A percentile compares a stretch with the other conserved stretches of the same genome.
Evolutionary conservation across 1,140 invertebrate species (phyloP).

Genomic region (Camponotus floridanus): DNA sequence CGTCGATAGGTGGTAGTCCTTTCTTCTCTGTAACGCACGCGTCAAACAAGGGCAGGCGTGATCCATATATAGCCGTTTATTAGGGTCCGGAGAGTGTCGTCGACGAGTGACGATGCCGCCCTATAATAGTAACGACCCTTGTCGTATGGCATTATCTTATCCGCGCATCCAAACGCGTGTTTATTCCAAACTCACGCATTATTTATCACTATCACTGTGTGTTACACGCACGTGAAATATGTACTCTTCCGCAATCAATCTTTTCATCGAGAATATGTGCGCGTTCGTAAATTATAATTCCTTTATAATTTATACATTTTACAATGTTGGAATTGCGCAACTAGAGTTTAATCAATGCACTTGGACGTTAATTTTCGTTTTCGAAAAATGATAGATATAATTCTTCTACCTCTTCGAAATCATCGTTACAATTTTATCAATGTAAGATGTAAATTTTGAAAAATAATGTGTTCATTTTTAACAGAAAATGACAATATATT

Average conservation of each 20-base stretch:
- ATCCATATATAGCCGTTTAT: slow-evolving; percentile 12
- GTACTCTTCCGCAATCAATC: not conserved
- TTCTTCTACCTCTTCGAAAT: not conserved
- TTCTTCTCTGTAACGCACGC: slow-evolving; percentile 66
- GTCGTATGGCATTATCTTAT: not conserved
- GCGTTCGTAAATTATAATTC: not conserved
- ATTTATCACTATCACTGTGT: slow-evolving; percentile 1
- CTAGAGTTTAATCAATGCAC: not conserved
- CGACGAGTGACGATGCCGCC: too few relatives aligned
- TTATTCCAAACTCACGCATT: not conserved
- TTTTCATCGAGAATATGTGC: not conserved
- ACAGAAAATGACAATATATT: not conserved
- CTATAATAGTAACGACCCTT: not conserved
- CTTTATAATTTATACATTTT: not conserved
- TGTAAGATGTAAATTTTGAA: not conserved
- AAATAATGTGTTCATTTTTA: not conserved
- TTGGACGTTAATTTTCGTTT: not conserved
- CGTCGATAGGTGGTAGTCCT: slow-evolving; percentile 77
- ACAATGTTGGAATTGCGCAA: not conserved
- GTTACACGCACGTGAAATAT: too few relatives aligned
- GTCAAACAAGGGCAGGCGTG: slow-evolving; percentile 71
- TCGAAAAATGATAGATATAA: not conserved
- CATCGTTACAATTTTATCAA: not conserved
- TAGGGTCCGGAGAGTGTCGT: not conserved
- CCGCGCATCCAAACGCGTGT: not conserved